phyloP scores from a whole-genome alignment of 2,888 invertebrate species.

The Xestia ashworthii region DNA sequence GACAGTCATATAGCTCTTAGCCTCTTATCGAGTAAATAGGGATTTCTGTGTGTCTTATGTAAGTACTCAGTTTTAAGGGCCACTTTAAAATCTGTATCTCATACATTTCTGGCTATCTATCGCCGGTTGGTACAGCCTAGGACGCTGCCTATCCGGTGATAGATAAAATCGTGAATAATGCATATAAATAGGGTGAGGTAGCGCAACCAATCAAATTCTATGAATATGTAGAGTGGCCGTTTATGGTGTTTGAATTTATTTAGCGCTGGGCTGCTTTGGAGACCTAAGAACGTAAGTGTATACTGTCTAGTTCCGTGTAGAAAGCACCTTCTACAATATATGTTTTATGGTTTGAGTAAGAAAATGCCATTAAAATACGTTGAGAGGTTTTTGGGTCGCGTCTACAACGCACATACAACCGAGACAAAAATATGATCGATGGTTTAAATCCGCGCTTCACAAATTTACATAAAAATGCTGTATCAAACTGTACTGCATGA shows the following conservation, averaged over 20 bases:
- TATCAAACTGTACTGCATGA: neutral
- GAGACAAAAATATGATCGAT: slow-evolving; percentile 38
- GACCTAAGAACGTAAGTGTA: slow-evolving; percentile 33
- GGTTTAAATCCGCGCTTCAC: slow-evolving; percentile 23
- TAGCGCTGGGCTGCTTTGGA: slow-evolving; percentile 19
- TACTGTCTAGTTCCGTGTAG: slow-evolving; percentile 50
- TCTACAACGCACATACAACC: slow-evolving; percentile 2
- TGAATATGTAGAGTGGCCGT: slow-evolving; percentile 59
- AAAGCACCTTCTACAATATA: slow-evolving; percentile 34
- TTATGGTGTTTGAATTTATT: slow-evolving; percentile 59
- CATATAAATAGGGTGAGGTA: slow-evolving; percentile 58
- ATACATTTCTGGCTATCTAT: slow-evolving; percentile 32
- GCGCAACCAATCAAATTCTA: slow-evolving; percentile 58
- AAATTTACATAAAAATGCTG: slow-evolving; percentile 26
- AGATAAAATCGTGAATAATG: slow-evolving; percentile 63
- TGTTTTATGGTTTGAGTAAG: slow-evolving; percentile 34
- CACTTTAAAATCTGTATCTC: slow-evolving; percentile 26
- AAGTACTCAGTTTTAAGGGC: slow-evolving; percentile 15
- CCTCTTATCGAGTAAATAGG: neutral
- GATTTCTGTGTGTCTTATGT: neutral
- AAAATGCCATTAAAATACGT: slow-evolving; percentile 54
- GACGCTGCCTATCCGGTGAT: slow-evolving; percentile 48
- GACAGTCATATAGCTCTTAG: neutral
- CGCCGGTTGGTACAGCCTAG: slow-evolving; percentile 23
- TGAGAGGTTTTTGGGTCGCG: slow-evolving; percentile 43